Conservation (phyloP, 2,888 invertebrate species). For the Sarcophaga carnaria region DNA sequence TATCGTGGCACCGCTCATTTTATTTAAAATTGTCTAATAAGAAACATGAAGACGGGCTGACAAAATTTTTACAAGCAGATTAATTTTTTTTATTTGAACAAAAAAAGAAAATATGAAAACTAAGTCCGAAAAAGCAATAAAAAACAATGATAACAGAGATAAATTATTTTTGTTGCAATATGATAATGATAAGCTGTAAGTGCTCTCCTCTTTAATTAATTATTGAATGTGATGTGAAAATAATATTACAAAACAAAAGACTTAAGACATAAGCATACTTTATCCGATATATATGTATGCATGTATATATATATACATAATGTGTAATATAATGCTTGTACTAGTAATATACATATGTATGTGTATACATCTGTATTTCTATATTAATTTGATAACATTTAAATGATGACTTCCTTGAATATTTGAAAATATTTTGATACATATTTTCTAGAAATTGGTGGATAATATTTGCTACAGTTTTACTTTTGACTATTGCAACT, state of each 20-base stretch:
- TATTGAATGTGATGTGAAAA: neutral
- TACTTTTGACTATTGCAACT: slow-evolving; percentile 87
- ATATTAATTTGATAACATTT: too few relatives aligned
- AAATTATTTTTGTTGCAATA: slow-evolving; percentile 23
- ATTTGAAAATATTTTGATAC: neutral
- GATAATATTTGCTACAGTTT: slow-evolving; percentile 86
- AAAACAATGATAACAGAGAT: neutral
- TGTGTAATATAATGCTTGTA: too few relatives aligned
- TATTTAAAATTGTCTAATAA: slow-evolving; percentile 3
- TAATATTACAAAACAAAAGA: slow-evolving; percentile 20
- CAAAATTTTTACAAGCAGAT: neutral
- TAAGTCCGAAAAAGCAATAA: neutral
- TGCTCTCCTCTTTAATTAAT: neutral
- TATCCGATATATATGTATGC: too few relatives aligned
- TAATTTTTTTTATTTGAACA: neutral
- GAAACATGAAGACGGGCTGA: slow-evolving; percentile 20
- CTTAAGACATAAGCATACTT: slow-evolving; percentile 24
- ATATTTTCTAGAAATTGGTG: slow-evolving; percentile 83
- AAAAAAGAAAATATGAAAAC: slow-evolving; percentile 9
- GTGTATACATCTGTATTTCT: too few relatives aligned
- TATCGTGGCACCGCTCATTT: slow-evolving; percentile 43
- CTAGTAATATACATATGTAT: too few relatives aligned
- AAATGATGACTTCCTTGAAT: neutral
- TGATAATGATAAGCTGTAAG: slow-evolving; percentile 54
- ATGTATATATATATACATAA: too few relatives aligned